These are phyloP conservation scores for Galaxea fascicularis DNA, from an alignment of 92 coral and sea anemone genomes.

Conservation along the genomic window DNA sequence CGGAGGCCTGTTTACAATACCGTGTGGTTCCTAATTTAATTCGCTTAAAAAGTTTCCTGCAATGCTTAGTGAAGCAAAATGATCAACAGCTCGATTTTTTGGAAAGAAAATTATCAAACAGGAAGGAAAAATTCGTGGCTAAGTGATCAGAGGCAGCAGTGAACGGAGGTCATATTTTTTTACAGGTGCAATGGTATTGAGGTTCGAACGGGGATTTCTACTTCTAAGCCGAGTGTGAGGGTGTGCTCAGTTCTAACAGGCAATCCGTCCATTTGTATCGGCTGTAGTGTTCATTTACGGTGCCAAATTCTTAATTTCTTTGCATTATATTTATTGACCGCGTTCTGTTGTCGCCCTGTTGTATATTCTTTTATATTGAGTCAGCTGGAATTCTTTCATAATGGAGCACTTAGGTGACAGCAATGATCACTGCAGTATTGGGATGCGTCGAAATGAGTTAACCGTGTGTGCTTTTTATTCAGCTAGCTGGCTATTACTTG, in stretches of 20 bases:
- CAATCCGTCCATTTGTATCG: neutral
- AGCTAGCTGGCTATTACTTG: constrained; percentile 20
- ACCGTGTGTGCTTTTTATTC: constrained; percentile 30
- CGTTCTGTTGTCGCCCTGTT: constrained; percentile 66
- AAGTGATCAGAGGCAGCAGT: neutral
- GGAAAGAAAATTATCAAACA: neutral
- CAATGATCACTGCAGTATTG: neutral
- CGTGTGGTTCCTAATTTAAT: constrained; percentile 27
- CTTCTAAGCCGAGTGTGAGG: neutral
- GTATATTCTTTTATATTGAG: constrained; percentile 78
- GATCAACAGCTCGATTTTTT: neutral
- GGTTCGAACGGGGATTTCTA: neutral
- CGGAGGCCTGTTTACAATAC: constrained; percentile 17
- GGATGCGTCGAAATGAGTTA: constrained; percentile 42
- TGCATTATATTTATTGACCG: constrained; percentile 62
- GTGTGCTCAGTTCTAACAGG: neutral
- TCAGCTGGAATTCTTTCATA: constrained; percentile 77
- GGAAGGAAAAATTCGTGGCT: neutral
- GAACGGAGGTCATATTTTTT: constrained; percentile 24
- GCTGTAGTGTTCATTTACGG: constrained; percentile 49
- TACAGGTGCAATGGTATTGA: constrained; percentile 20
- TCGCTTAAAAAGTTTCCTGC: constrained; percentile 40
- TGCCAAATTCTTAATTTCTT: constrained; percentile 69
- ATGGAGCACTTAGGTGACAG: constrained; percentile 73
- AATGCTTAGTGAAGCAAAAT: constrained; percentile 8